Conservation (phyloP, 2,113 vertebrate genomes). For the Chionodraco myersi region DNA sequence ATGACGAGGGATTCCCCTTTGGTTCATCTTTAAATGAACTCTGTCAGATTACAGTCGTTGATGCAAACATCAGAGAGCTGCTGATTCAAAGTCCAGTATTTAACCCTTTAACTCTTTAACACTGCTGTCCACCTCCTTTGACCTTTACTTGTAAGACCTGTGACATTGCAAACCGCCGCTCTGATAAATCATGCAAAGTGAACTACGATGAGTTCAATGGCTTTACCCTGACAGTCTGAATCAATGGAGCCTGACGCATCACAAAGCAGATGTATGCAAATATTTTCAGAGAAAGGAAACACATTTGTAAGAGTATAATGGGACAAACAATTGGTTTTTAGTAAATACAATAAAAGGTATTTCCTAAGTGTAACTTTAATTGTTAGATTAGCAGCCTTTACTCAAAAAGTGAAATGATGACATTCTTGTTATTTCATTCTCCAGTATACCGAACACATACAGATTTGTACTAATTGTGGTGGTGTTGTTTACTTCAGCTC, state of each 20-base stretch:
- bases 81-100: background rate
- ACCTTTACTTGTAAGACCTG: background rate
- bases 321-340: too few relatives aligned
- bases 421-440: background rate
- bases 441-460: background rate
- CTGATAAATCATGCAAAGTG: background rate
- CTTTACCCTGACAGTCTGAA: background rate
- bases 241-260: background rate
- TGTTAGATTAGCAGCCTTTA: background rate
- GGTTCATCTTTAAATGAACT: background rate
- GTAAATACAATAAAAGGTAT: too few relatives aligned
- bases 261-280: background rate
- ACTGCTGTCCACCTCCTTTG: background rate
- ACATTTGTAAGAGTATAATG: background rate
- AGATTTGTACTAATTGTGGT: background rate
- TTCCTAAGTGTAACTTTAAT: too few relatives aligned
- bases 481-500: constrained; percentile 78
- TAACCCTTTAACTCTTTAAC: background rate
- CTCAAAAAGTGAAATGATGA: background rate
- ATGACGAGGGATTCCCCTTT: background rate
- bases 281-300: background rate
- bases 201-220: background rate
- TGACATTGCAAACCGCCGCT: background rate
- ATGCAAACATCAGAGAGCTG: background rate
- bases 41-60: background rate